Evolutionary conservation across 2,888 invertebrate genomes (phyloP), one percentile per base, ranked within the genome.

Genomic region (Cynaeus angustus): DNA sequence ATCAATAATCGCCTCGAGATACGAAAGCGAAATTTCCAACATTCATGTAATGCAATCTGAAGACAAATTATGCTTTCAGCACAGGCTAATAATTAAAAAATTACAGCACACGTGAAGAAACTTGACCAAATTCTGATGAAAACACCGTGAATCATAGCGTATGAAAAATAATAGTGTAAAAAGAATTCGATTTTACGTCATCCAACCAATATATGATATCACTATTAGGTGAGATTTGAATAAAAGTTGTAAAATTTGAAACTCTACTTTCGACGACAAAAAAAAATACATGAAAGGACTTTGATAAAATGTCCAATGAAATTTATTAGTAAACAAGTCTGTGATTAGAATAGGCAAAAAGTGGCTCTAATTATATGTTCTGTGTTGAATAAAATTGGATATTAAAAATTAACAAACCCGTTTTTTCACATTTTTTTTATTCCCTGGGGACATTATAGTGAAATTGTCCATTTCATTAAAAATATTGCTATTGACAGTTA

Each of bases 21-120:
- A 70, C 70, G 66, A 70, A 70, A 70, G 70, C 70, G 70, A 70
- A 70, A 70, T 70, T 70, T 70, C 55, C 70, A 70, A 62, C 66
- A 67, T 70, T 58, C 66, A 61, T 68, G 68, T 62, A 68, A 68
- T 62, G 68, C 68, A 68, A 68, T 61, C 68, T 56, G 66, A 30
- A 41, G 33, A 65, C 56, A 56, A 66, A 66, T 66, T 53, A 64
- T 16, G 45, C 46, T 66, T 48, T 66, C 66, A 66, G 26, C 37
- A 46, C 38, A 13, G 30, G 12, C 10, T 12, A 37, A 48, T 56
- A 21, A 64, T 53, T 53, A 33, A 53, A 53, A 53, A 53, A 33
- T 10, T 37, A 50, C 53, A 7, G 10, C 30, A 53, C 53, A 33
- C 46, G 46, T 26, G 26, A 46, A 46, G 46, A 46, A 46, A n/a